Conservation (phyloP, 1,140 invertebrate species). For the Drosophila grimshawi region DNA sequence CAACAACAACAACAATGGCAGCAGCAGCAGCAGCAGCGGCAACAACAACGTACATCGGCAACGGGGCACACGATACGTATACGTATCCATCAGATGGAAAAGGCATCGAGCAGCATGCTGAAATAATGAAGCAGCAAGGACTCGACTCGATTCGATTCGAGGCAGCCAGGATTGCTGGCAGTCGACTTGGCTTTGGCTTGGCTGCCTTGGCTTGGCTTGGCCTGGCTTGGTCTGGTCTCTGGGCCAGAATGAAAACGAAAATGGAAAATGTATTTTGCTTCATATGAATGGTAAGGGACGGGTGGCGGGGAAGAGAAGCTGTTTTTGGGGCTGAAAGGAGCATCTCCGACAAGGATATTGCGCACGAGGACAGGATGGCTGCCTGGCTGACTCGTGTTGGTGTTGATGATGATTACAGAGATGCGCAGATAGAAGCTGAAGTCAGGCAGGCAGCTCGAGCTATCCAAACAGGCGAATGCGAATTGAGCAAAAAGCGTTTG, state of each 20-base stretch:
- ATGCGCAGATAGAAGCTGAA: slow-evolving; percentile 76
- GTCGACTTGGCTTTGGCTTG: slow-evolving; percentile 49
- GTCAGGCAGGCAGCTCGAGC: slow-evolving; percentile 57
- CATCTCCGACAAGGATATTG: slow-evolving; percentile 74
- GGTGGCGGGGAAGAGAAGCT: slow-evolving; percentile 17
- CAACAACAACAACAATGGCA: slow-evolving; percentile 58
- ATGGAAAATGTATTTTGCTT: slow-evolving; percentile 69
- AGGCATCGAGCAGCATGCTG: slow-evolving; percentile 81
- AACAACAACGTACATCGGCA: slow-evolving; percentile 22
- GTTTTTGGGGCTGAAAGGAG: slow-evolving; percentile 57
- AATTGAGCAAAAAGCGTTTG: slow-evolving; percentile 61
- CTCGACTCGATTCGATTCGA: slow-evolving; percentile 65
- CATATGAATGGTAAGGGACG: slow-evolving; percentile 19
- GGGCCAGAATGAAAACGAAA: slow-evolving; percentile 79
- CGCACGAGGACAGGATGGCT: slow-evolving; percentile 80
- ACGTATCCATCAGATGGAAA: slow-evolving; percentile 82
- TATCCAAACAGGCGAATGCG: slow-evolving; percentile 53
- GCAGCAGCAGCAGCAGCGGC: slow-evolving; percentile 24
- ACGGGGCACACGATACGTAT: slow-evolving; percentile 73
- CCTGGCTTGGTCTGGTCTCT: slow-evolving; percentile 29
- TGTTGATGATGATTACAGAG: slow-evolving; percentile 82
- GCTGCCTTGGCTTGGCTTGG: slow-evolving; percentile 12
- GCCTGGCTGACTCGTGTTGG: slow-evolving; percentile 68
- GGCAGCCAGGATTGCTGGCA: slow-evolving; percentile 26
- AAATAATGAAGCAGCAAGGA: slow-evolving; percentile 83